These are phyloP conservation scores for Parauchenoglanis punctatus DNA, from an alignment of 2,797 vertebrate species.

Conservation along the genomic window DNA sequence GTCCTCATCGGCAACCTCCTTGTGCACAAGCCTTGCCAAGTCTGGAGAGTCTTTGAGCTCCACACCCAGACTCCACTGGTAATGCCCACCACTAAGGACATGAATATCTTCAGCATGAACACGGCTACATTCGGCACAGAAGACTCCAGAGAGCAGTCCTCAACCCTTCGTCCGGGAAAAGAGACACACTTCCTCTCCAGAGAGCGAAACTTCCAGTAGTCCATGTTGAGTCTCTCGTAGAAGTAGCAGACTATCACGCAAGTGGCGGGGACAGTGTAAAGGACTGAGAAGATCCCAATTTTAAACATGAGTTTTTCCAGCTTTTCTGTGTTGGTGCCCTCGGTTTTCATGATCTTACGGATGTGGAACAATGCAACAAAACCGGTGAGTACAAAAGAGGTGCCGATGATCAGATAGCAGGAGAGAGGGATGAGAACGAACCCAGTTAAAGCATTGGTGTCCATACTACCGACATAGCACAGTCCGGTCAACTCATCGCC, in stretches of 20 bases:
- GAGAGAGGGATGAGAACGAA: slow-evolving; percentile 85
- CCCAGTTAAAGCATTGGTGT: slow-evolving; percentile 76
- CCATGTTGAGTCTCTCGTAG: slow-evolving; percentile 84
- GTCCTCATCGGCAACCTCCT: slow-evolving; percentile 78
- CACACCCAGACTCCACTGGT: slow-evolving; percentile 89
- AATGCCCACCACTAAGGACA: slow-evolving; percentile 89
- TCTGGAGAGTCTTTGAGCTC: slow-evolving; percentile 89
- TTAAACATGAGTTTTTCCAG: slow-evolving; percentile 90
- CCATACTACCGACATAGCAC: slow-evolving; percentile 85
- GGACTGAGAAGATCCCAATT: slow-evolving; percentile 87
- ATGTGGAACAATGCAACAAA: slow-evolving; percentile 89
- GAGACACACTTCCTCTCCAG: slow-evolving; percentile 73
- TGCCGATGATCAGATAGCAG: slow-evolving; percentile 84
- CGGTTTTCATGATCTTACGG: slow-evolving; percentile 87
- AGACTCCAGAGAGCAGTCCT: slow-evolving; percentile 79
- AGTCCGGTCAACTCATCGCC: slow-evolving; percentile 86
- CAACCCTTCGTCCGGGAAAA: slow-evolving; percentile 68
- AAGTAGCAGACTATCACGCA: slow-evolving; percentile 87
- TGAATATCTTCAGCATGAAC: slow-evolving; percentile 89
- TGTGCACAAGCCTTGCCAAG: slow-evolving; percentile 85
- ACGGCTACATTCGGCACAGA: slow-evolving; percentile 84
- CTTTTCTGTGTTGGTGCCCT: slow-evolving; percentile 87
- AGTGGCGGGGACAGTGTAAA: slow-evolving; percentile 86
- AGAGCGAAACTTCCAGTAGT: slow-evolving; percentile 81
- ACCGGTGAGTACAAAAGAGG: slow-evolving; percentile 86